Evolutionary conservation across 1,140 invertebrate species (phyloP), one percentile per base, ranked within the genome.

Genomic region (Choristoneura fumiferana): DNA sequence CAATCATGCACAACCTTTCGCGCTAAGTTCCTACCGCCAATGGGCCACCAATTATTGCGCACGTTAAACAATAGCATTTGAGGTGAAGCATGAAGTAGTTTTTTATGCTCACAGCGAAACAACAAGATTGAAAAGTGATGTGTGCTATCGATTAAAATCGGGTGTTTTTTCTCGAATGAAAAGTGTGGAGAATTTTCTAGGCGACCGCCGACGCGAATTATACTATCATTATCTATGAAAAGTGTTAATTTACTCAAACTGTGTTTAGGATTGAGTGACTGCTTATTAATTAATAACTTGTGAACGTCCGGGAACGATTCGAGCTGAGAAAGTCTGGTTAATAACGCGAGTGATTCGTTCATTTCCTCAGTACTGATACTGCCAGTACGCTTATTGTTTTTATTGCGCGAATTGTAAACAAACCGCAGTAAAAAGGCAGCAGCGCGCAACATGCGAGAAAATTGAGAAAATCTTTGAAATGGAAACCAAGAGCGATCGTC

Each of bases 171-270:
- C 22, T 74, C 65, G 38, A 61, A 56, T 8, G 60, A 36, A 0
- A 87, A 34, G 4, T 71, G 35, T 3, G 84, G n/a, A n/a, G 57
- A 37, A 76, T 54, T 12, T 43, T 2, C 12, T 86, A 57, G n/a
- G 12, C 84, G 57, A 6, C 87, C 81, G 13, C 83, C 81, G 12
- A 86, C 81, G 56, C 79, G 57, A 5, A 90, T 49, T 1, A 89
- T 9, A 22, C 65, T 65, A 1, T 58, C 8, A 10, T 69, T 3
- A 54, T 83, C 76, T 5, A 89, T n/a, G 61, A 86, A 84, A 12
- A 73, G 77, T 38, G 10, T 53, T 53, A 29, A 12, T 53, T 34
- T n/a, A 6, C 9, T 10, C 12, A 34, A 9, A 9, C 0, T 6
- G n/a, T n/a, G n/a, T n/a, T n/a, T n/a, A n/a, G n/a, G n/a, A n/a